phyloP scores from a whole-genome alignment of 1,140 invertebrate genomes.

The Brachionus sp. region DNA sequence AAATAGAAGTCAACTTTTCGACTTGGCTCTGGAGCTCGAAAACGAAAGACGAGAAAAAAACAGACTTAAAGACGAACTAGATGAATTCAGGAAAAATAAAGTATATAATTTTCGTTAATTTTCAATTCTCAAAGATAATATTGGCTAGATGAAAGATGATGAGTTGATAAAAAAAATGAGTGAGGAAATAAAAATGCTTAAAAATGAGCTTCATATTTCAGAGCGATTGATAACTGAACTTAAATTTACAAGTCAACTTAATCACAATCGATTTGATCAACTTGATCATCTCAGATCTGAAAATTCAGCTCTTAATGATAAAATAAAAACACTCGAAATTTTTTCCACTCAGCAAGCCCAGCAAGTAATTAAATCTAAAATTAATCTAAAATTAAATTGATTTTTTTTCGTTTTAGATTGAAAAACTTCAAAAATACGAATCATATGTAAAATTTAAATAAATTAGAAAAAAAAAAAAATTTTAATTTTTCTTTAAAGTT shows the following conservation, averaged over 20 bases:
- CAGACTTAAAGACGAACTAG: not conserved
- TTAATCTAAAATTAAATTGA: not conserved
- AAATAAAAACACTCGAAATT: not conserved
- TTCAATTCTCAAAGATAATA: not conserved
- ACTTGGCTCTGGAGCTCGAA: constrained; percentile 7
- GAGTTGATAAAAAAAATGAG: not conserved
- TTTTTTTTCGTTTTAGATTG: not conserved
- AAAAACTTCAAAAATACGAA: constrained; percentile 23
- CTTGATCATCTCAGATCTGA: not conserved
- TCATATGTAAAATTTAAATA: not conserved
- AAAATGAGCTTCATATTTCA: not conserved
- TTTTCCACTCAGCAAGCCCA: not conserved
- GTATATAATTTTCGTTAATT: not conserved
- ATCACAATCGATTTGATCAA: not conserved
- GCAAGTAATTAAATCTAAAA: not conserved
- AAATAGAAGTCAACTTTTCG: not conserved
- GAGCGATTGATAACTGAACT: constrained; percentile 19
- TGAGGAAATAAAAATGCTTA: not conserved
- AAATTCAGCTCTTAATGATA: not conserved
- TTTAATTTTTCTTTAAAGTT: constrained; percentile 2
- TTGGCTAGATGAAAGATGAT: not conserved
- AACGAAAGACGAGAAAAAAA: not conserved
- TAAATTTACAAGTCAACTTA: constrained; percentile 4
- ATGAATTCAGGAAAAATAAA: not conserved
- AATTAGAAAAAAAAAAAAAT: not conserved